Percentiles rank a stretch among this genome's conserved stretches.
These are phyloP conservation scores for Aplochiton taeniatus DNA, from an alignment of 2,797 vertebrate genomes.

Conservation along the genomic window DNA sequence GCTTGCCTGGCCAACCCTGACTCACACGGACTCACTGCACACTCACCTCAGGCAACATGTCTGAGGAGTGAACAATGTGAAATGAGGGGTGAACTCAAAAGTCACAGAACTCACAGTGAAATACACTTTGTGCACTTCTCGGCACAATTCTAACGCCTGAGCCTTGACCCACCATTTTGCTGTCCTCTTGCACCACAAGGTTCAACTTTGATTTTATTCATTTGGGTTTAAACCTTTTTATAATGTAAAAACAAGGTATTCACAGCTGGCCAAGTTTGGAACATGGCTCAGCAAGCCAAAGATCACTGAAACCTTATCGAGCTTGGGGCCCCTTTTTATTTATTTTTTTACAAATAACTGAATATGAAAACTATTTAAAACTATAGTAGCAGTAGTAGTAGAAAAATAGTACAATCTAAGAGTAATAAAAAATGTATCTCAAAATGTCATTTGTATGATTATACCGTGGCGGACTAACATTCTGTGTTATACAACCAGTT, in stretches of 20 bases:
- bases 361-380: slow-evolving; percentile 35
- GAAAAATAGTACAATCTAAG: slow-evolving; percentile 3
- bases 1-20: neutral
- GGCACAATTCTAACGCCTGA: slow-evolving; percentile 64
- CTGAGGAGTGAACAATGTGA: slow-evolving; percentile 58
- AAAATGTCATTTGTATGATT: too few relatives aligned
- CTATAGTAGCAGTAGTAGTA: slow-evolving; percentile 52
- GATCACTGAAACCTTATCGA: slow-evolving; percentile 57
- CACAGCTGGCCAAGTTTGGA: slow-evolving; percentile 16
- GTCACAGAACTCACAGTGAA: slow-evolving; percentile 67
- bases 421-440: too few relatives aligned
- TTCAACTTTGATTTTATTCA: slow-evolving; percentile 48
- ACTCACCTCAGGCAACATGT: slow-evolving; percentile 27
- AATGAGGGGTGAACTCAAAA: slow-evolving; percentile 67
- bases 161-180: slow-evolving; percentile 54
- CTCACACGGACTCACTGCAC: too few relatives aligned
- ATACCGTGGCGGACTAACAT: too few relatives aligned
- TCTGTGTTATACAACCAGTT: too few relatives aligned
- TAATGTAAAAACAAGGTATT: slow-evolving; percentile 54
- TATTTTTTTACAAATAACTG: slow-evolving; percentile 40
- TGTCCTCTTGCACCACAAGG: slow-evolving; percentile 32
- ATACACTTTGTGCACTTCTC: slow-evolving; percentile 65
- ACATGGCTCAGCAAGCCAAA: slow-evolving; percentile 38
- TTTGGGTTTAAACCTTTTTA: slow-evolving; percentile 36
- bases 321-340: slow-evolving; percentile 41